These are phyloP conservation scores for Cryptotis parvus DNA, from an alignment of 2,113 vertebrate species.

Conservation along the genomic window DNA sequence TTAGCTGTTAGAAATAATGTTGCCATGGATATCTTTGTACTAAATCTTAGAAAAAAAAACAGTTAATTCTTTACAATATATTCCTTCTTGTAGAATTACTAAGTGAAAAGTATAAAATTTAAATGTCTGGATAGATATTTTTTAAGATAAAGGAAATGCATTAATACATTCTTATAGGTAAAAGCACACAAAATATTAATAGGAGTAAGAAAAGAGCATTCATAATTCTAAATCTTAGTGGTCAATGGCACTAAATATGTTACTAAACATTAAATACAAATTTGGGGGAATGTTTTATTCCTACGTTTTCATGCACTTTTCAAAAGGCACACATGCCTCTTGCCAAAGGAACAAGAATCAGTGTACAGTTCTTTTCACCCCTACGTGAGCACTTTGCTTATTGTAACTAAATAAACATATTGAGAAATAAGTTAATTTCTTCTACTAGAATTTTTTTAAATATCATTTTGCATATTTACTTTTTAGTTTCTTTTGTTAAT, in stretches of 20 bases:
- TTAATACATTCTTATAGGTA: not conserved
- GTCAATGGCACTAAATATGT: slow-evolving; percentile 2
- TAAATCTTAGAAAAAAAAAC: slow-evolving; percentile 48
- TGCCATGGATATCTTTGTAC: slow-evolving; percentile 70
- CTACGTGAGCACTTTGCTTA: not conserved
- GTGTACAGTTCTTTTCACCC: not conserved
- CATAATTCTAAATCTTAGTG: not conserved
- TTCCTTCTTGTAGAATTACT: slow-evolving; percentile 37
- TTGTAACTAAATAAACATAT: slow-evolving; percentile 34
- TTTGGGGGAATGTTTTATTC: not conserved
- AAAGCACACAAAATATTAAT: not conserved
- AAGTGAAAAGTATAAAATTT: slow-evolving; percentile 38
- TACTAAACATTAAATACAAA: not conserved
- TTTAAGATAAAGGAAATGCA: slow-evolving; percentile 5
- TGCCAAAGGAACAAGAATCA: slow-evolving; percentile 3
- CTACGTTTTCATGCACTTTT: slow-evolving; percentile 26
- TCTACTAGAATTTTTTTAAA: slow-evolving; percentile 44
- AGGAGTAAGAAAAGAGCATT: not conserved
- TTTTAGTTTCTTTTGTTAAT: not conserved
- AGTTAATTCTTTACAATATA: slow-evolving; percentile 57
- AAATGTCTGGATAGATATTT: slow-evolving; percentile 12
- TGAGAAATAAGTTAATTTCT: not conserved
- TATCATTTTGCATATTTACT: slow-evolving; percentile 41
- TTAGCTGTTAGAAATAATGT: slow-evolving; percentile 66
- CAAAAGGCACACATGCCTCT: slow-evolving; percentile 2